Evolutionary conservation across 2,888 invertebrate genomes (phyloP).

Genomic region (Spilarctia lutea): DNA sequence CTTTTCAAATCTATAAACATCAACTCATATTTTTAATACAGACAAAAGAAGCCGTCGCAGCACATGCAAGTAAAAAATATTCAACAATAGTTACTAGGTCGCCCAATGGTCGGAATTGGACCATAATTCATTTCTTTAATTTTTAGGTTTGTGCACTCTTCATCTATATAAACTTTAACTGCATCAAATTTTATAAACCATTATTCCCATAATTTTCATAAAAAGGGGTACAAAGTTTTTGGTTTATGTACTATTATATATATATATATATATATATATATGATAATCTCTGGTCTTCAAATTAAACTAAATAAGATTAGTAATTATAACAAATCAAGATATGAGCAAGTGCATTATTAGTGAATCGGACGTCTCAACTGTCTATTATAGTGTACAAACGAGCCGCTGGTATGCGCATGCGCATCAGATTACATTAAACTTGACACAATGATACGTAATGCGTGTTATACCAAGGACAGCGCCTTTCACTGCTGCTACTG

Average conservation of each 20-base stretch:
- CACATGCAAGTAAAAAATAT: neutral
- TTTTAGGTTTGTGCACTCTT: too few relatives aligned
- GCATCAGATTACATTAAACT: constrained; percentile 43
- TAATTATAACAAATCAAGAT: neutral
- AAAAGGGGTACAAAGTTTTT: too few relatives aligned
- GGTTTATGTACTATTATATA: too few relatives aligned
- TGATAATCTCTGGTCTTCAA: neutral
- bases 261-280: too few relatives aligned
- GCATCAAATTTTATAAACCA: too few relatives aligned
- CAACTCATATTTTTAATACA: too few relatives aligned
- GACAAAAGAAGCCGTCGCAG: too few relatives aligned
- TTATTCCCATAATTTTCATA: too few relatives aligned
- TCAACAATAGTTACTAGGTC: neutral
- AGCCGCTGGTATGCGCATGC: constrained; percentile 11
- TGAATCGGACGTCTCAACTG: neutral
- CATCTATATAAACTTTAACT: too few relatives aligned
- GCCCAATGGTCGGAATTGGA: too few relatives aligned
- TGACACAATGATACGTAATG: constrained; percentile 46
- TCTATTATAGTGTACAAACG: neutral
- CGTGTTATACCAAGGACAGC: constrained; percentile 57
- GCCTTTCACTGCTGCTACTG: constrained; percentile 58
- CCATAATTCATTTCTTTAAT: too few relatives aligned
- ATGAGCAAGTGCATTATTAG: neutral
- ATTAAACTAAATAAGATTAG: neutral
- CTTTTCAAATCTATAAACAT: too few relatives aligned